Conservation (phyloP, 2,888 invertebrate species). For the Omphaloscelis lunosa region DNA sequence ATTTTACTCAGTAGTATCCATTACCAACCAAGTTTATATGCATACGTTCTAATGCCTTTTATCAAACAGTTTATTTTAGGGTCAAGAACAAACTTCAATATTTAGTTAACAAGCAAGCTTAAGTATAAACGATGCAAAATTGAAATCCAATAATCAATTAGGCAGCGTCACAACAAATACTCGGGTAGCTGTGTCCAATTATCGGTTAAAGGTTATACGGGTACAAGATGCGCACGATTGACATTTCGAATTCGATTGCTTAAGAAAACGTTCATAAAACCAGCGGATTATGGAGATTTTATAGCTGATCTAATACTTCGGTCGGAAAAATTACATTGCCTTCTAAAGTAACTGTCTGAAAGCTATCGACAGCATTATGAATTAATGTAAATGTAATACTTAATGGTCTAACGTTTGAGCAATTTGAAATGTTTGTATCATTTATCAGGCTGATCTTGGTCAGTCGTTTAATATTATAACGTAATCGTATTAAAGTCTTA, state of each 20-base stretch:
- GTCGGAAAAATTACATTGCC: conserved; percentile 45
- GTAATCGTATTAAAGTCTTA: conserved; percentile 12
- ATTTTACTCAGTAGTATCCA: neutral
- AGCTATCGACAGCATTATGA: conserved; percentile 27
- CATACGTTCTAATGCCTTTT: conserved; percentile 25
- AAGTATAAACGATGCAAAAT: conserved; percentile 52
- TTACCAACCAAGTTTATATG: conserved; percentile 19
- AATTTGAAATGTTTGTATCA: conserved; percentile 24
- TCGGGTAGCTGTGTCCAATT: conserved; percentile 67
- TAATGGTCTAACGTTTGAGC: conserved; percentile 16
- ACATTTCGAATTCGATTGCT: conserved; percentile 73
- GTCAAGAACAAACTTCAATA: conserved; percentile 52
- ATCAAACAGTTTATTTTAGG: conserved; percentile 32
- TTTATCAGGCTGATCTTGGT: conserved; percentile 32
- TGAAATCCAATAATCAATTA: conserved; percentile 58
- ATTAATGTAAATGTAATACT: conserved; percentile 38
- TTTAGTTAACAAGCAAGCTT: conserved; percentile 38
- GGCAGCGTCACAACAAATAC: conserved; percentile 56
- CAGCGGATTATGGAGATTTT: conserved; percentile 53
- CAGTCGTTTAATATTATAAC: conserved; percentile 20
- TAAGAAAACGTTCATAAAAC: conserved; percentile 62
- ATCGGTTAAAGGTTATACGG: conserved; percentile 67
- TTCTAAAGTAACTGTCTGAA: conserved; percentile 41
- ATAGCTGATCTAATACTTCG: conserved; percentile 39
- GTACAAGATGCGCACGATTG: conserved; percentile 70